These are phyloP conservation scores for Mimas tiliae DNA, from an alignment of 2,888 invertebrate species.

Conservation along the genomic window DNA sequence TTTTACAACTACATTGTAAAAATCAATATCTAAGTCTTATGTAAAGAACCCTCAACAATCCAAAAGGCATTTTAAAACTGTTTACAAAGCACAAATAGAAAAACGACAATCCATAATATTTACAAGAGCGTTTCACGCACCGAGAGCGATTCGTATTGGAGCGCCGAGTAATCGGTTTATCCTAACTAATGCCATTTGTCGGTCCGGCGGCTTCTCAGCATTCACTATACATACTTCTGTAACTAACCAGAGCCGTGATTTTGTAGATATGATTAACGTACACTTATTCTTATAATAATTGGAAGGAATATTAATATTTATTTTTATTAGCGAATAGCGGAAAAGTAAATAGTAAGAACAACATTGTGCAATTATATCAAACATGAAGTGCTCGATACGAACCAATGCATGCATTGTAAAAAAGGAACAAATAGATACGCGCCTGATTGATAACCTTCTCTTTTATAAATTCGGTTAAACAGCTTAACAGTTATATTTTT, in stretches of 20 bases:
- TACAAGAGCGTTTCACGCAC: constrained; percentile 46
- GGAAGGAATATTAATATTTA: background rate
- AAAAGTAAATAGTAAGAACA: too few species aligned
- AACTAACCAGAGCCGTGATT: constrained; percentile 35
- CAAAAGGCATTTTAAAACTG: constrained; percentile 32
- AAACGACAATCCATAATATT: constrained; percentile 40
- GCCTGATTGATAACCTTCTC: too few species aligned
- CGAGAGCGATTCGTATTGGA: constrained; percentile 44
- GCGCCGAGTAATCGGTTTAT: constrained; percentile 65
- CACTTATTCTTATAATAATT: constrained; percentile 1
- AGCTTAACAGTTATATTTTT: too few species aligned
- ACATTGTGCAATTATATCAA: too few species aligned
- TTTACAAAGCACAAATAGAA: constrained; percentile 32
- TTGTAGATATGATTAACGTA: constrained; percentile 22
- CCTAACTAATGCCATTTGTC: constrained; percentile 67
- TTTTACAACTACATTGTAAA: too few species aligned
- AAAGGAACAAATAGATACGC: too few species aligned
- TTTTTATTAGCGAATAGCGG: too few species aligned
- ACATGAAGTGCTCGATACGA: too few species aligned
- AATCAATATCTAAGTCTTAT: background rate
- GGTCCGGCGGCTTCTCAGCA: constrained; percentile 51
- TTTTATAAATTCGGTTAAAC: too few species aligned
- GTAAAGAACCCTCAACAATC: constrained; percentile 23
- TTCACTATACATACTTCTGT: constrained; percentile 34
- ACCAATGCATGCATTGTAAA: too few species aligned